These are phyloP conservation scores for Leucophora obtusa DNA, from an alignment of 2,888 invertebrate genomes.

Conservation along the genomic window DNA sequence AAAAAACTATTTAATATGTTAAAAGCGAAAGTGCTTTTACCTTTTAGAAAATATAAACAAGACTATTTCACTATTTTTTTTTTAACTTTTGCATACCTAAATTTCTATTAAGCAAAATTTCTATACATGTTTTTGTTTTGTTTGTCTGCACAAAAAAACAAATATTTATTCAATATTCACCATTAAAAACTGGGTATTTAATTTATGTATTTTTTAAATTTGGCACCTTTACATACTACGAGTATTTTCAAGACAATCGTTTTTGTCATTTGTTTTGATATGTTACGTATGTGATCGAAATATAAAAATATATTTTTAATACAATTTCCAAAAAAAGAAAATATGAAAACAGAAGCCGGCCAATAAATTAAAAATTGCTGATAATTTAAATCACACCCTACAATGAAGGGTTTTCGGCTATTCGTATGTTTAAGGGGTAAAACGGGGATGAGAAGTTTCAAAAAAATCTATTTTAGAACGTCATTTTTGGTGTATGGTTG, in stretches of 20 bases:
- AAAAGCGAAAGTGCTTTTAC: conserved; percentile 41
- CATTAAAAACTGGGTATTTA: conserved; percentile 16
- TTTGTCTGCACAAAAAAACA: conserved; percentile 9
- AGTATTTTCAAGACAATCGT: background rate
- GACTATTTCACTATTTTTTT: conserved; percentile 2
- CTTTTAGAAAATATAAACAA: background rate
- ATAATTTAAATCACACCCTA: no score
- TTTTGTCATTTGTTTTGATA: background rate
- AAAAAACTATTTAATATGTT: background rate
- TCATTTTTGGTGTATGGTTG: no score
- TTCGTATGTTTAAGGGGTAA: no score
- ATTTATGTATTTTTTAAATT: conserved; percentile 10
- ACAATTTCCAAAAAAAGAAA: background rate
- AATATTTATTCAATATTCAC: conserved; percentile 3
- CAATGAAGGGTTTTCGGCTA: no score
- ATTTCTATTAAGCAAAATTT: background rate
- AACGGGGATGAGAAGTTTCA: no score
- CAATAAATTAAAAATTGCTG: no score
- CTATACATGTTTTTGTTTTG: conserved; percentile 9
- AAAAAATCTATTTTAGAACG: no score
- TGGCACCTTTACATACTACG: conserved; percentile 7
- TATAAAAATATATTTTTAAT: background rate
- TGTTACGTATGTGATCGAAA: conserved; percentile 1
- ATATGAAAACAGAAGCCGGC: background rate
- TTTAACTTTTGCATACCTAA: background rate